Base-by-base conservation (phyloP, 2,888 invertebrate genomes). In the Mythimna pallens region DNA sequence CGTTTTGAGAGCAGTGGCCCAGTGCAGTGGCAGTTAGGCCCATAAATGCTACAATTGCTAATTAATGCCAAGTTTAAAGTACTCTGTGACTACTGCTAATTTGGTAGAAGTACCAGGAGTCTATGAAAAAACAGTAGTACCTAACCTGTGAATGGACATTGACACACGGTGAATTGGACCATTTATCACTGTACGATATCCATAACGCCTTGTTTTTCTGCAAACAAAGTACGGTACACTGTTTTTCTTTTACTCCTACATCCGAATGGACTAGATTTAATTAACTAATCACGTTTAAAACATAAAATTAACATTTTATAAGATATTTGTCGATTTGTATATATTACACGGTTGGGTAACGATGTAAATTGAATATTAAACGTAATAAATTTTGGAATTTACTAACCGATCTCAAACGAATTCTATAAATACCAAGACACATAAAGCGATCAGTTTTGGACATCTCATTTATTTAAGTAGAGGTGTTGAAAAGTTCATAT, bases 221-320 rank as follows among this genome's bases (percentile, higher is more conserved):
- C 12, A 30, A 25, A 0, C n/a, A 30, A 12, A n/a, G 34, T 17
- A 20, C 40, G 10, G 9, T 30, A 43, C 10, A 78, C 6, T 43
- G 52, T 65, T 72, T 66, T 67, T 58, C 65, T 55, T 58, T 14
- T 4, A 78, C 9, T 50, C 58, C n/a, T 17, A 64, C 50, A 76
- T 58, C 7, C 25, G 7, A 70, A 65, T n/a, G 67, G 57, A 62
- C 25, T 52, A 9, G 8, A 69, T 69, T 80, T 66, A 69, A 80
- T 67, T 83, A 83, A 70, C 69, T 54, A 40, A 66, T 69, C 83
- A 83, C 66, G 54, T 25, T 43, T n/a, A 10, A 47, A 74, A 64
- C 82, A 78, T 79, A 67, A 78, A 78, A 75, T 78, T 66, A 61
- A 52, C 64, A 78, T 82, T 69, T 75, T 69, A 71, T 50, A 67